Conservation (phyloP, 2,888 invertebrate genomes). For the Calliscelio sp. region DNA sequence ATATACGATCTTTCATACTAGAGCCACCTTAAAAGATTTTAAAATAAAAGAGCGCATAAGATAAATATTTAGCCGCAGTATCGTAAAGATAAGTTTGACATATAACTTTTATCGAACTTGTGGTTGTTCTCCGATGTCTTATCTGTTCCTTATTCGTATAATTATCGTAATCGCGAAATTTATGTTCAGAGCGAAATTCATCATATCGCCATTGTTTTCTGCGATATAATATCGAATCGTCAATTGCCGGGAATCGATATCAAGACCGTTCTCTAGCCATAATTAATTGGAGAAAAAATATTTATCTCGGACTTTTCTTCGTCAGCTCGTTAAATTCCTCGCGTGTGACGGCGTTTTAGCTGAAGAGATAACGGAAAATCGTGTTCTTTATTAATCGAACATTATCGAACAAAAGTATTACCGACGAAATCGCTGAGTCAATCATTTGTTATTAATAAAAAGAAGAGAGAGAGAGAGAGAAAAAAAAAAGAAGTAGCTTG, state of each 20-base stretch:
- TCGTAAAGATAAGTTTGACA: background rate
- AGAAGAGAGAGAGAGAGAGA: no score
- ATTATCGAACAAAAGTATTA: background rate
- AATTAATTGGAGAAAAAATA: constrained; percentile 14
- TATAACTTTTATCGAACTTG: no score
- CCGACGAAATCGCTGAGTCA: background rate
- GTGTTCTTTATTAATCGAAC: background rate
- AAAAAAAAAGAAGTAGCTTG: no score
- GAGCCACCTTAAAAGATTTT: no score
- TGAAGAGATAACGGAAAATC: constrained; percentile 1
- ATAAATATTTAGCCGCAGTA: background rate
- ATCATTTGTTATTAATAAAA: no score
- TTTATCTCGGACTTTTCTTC: constrained; percentile 9
- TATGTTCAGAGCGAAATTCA: background rate
- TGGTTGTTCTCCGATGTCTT: background rate
- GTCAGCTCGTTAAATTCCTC: no score
- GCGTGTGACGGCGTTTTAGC: background rate
- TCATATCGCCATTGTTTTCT: constrained; percentile 11
- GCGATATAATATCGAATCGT: background rate
- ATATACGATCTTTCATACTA: no score
- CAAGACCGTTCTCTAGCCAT: background rate
- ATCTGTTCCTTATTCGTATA: constrained; percentile 16
- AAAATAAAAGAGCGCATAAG: background rate
- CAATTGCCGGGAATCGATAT: constrained; percentile 17
- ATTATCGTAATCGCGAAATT: constrained; percentile 7